Base-by-base conservation (phyloP, 37 sponge, comb jelly and placozoan species). In the Chondrilla cf. caribensis region DNA sequence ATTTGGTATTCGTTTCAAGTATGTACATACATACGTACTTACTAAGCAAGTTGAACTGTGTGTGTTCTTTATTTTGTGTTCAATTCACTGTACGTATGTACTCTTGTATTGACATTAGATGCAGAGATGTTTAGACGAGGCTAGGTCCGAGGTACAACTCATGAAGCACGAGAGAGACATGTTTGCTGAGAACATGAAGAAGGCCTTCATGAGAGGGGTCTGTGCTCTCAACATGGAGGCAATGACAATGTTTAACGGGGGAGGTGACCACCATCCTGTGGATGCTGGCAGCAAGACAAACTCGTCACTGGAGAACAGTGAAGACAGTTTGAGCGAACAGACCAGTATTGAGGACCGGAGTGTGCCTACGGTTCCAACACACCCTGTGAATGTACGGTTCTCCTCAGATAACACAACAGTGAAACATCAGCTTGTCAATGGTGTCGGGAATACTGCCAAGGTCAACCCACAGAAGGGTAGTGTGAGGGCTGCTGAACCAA, bases 201-300 rank as follows among this genome's bases (percentile, higher is more conserved):
- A 91, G 51, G 96, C 96, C 42, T 98, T 98, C 85, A 98, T 98
- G 99, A 82, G 99, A 51, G 99, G 99, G 14, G 96, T 98, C 35
- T 98, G 99, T 87, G 99, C 99, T 18, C 92, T 98, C 57, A 98
- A 95, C 60, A 79, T 95, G 86, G 99, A 98, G 83, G 96, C 99
- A 31, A 95, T 98, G 99, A 85, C 94, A 22, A 95, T 98, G 96
- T 98, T 98, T 76, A 73, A 83, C 35, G 47, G 60, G 6, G 51
- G 51, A 6, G 11, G 51, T 47, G n/a, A 28, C 17, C 82, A 42
- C 71, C 35, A 67, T 28, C 32, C 68, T 7, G 68, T 4, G 9
- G 11, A 47, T 47, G 51, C 11, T 47, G 51, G 51, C 11, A 11
- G 51, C 6, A 47, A 11, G 9, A 11, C 6, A 14, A 11, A 11